Conservation (phyloP, 2,113 vertebrate species). For the Leucopternis melanops region DNA sequence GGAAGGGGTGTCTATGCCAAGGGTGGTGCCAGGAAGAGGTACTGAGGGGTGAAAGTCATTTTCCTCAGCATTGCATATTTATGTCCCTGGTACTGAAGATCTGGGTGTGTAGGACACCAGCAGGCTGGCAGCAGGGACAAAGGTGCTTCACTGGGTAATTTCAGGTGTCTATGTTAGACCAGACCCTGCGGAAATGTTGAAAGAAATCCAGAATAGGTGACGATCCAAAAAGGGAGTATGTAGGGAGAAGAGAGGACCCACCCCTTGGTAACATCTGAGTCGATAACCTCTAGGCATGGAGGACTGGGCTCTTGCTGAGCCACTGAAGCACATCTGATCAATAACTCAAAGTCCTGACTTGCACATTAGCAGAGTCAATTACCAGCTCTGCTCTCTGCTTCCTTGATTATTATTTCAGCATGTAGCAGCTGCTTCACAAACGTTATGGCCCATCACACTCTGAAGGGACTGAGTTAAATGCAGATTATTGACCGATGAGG, state of each 20-base stretch:
- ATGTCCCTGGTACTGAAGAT: not conserved
- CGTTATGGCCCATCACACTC: slow-evolving; percentile 57
- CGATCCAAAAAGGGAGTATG: not conserved
- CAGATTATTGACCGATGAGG: slow-evolving; percentile 63
- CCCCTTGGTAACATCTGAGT: not conserved
- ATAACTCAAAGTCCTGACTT: slow-evolving; percentile 51
- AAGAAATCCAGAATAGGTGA: not conserved
- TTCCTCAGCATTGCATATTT: not conserved
- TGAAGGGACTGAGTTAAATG: slow-evolving; percentile 59
- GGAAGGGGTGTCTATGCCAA: not conserved
- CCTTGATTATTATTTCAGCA: slow-evolving; percentile 68
- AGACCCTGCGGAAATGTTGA: not conserved
- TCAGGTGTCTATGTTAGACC: not conserved
- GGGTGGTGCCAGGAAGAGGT: not conserved
- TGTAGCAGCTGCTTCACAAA: slow-evolving; percentile 59
- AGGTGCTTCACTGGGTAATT: not conserved
- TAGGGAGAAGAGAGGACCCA: not conserved
- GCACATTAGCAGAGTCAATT: slow-evolving; percentile 64
- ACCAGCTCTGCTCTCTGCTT: slow-evolving; percentile 61
- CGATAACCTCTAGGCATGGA: not conserved
- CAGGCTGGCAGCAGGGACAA: not conserved
- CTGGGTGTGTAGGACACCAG: not conserved
- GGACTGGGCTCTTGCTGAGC: not conserved
- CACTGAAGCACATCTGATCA: slow-evolving; percentile 49
- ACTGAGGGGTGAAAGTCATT: not conserved